These are phyloP conservation scores for Sebastes cheni DNA, from an alignment of 2,797 vertebrate genomes.

Conservation along the genomic window DNA sequence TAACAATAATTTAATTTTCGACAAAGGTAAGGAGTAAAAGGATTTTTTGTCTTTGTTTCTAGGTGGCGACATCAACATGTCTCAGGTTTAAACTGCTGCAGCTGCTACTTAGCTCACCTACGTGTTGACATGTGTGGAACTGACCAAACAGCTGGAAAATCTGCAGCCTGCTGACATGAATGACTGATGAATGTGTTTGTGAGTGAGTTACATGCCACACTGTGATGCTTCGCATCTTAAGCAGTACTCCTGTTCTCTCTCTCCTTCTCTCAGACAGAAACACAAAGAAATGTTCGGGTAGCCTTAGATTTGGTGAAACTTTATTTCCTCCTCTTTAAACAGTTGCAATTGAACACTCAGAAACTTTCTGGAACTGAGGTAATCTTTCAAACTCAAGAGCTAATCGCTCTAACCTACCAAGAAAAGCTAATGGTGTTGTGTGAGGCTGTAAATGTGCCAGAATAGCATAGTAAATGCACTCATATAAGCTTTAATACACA, in stretches of 20 bases:
- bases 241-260: background rate
- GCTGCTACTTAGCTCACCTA: background rate
- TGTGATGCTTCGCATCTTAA: slow-evolving; percentile 15
- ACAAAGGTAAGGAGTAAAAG: too few relatives aligned
- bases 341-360: background rate
- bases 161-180: background rate
- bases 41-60: background rate
- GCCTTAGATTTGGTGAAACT: background rate
- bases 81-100: background rate
- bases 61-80: background rate
- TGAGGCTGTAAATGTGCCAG: background rate
- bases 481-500: background rate
- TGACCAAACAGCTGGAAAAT: slow-evolving; percentile 19
- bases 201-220: background rate
- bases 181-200: background rate
- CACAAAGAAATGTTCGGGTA: background rate
- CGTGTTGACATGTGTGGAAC: background rate
- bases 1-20: background rate
- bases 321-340: background rate
- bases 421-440: background rate
- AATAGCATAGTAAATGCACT: background rate
- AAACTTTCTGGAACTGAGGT: background rate
- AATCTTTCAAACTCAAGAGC: background rate
- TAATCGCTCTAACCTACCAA: background rate
- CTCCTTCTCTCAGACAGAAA: background rate